Percentiles rank a stretch among this genome's conserved stretches.
phyloP scores from a whole-genome alignment of 2,888 invertebrate species.

The Nasonia oneida region DNA sequence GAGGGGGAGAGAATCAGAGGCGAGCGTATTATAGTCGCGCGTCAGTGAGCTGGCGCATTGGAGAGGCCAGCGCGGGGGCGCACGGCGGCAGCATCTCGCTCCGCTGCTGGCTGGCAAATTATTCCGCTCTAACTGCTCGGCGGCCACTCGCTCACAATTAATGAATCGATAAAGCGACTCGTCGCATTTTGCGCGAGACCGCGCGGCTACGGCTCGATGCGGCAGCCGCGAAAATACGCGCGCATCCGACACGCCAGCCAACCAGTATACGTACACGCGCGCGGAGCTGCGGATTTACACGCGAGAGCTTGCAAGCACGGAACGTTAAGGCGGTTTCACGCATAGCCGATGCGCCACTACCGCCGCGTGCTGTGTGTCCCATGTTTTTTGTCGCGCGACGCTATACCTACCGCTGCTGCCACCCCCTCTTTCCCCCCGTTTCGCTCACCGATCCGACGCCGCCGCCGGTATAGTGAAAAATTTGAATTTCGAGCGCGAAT shows the following conservation, averaged over 20 bases:
- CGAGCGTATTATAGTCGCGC: not conserved
- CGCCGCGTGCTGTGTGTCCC: not conserved
- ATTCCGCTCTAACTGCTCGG: constrained; percentile 24
- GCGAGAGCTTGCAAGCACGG: not conserved
- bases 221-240: not conserved
- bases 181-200: constrained; percentile 31
- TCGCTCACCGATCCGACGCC: not conserved
- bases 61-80: not conserved
- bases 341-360: not conserved
- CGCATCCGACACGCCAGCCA: not conserved
- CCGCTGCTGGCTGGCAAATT: constrained; percentile 16
- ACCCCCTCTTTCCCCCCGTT: no score
- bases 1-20: not conserved
- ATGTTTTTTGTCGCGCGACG: not conserved
- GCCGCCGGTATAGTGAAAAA: not conserved
- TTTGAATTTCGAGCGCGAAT: constrained; percentile 26
- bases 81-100: not conserved
- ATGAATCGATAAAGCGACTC: constrained; percentile 44
- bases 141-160: constrained; percentile 15
- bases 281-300: constrained; percentile 18
- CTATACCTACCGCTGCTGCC: no score
- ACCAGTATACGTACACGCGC: not conserved
- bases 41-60: not conserved
- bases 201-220: not conserved
- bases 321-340: constrained; percentile 24